Evolutionary conservation across 2,797 vertebrate species (phyloP), one percentile per base, ranked within the genome.

Genomic region (Mycteria americana): DNA sequence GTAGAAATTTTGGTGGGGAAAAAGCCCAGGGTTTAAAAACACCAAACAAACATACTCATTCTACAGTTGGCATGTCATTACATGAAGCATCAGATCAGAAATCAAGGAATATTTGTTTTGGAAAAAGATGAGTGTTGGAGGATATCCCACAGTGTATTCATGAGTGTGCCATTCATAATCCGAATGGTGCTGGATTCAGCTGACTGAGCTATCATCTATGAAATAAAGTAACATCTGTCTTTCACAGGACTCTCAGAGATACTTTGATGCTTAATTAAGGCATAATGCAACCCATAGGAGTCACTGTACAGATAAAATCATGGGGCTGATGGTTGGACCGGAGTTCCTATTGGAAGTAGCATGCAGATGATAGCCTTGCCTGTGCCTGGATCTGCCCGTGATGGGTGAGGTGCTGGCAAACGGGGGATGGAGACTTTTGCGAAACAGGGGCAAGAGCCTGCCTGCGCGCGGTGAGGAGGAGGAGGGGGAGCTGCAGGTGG

Each of bases 51-150:
- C 33, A 78, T 37, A 43, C 12, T 86, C 35, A 43, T 92, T 65
- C 30, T 33, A 24, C 13, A 89, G 24, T 60, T 89, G 41, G 18
- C 37, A 3, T 56, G 37, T 35, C 13, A 30, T 68, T 50, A 62
- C 18, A 19, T 46, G 68, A 67, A 76, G 25, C 72, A 82, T 67
- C 69, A 54, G 56, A 76, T 46, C 35, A 79, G 63, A 53, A 92
- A 95, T 93, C 68, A 84, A 81, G 25, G 73, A 89, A 87, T 92
- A 91, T 69, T 96, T 95, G 48, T 93, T 96, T 86, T 90, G 82
- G 67, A 70, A 93, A 91, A 84, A 73, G 60, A 88, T 33, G 56
- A 48, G 59, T 64, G 67, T 88, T 92, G 63, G 70, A 67, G 73
- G 6, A 11, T 70, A 57, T 59, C 77, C 76, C 37, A 83, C 48